Evolutionary conservation across 1,140 invertebrate genomes (phyloP).

Genomic region (Linepithema humile): DNA sequence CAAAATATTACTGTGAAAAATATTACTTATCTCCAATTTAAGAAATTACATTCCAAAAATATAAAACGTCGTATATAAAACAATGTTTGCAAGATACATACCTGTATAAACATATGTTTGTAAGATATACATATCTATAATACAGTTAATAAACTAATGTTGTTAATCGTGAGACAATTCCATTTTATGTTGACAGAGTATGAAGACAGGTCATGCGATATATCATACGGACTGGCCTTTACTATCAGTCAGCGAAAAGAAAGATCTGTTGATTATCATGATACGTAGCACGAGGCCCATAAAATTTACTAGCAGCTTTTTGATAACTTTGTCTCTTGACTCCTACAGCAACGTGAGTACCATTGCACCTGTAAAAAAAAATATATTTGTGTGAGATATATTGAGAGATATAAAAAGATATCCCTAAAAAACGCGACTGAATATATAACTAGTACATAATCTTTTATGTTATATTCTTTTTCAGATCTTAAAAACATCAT

Average conservation of each 20-base stretch:
- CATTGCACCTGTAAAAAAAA: background rate
- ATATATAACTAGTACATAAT: background rate
- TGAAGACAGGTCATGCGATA: background rate
- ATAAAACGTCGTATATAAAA: background rate
- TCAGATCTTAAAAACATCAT: slow-evolving; percentile 58
- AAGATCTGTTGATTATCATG: slow-evolving; percentile 48
- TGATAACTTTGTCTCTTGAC: slow-evolving; percentile 42
- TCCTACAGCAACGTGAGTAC: slow-evolving; percentile 50
- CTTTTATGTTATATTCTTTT: background rate
- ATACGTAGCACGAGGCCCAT: slow-evolving; percentile 38
- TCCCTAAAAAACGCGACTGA: background rate
- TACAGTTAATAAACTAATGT: background rate
- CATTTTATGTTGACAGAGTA: slow-evolving; percentile 6
- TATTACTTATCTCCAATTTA: background rate
- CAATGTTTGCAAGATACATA: too few relatives aligned
- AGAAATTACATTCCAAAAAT: background rate
- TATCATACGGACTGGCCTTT: slow-evolving; percentile 17
- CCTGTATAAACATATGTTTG: too few relatives aligned
- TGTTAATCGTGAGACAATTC: background rate
- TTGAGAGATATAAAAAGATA: too few relatives aligned
- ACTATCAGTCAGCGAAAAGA: slow-evolving; percentile 6
- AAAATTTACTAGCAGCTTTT: slow-evolving; percentile 42
- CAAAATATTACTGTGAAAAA: too few relatives aligned
- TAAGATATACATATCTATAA: background rate
- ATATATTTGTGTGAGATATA: background rate